These are phyloP conservation scores for Fregata magnificens DNA, from an alignment of 2,113 vertebrate species.

Conservation along the genomic window DNA sequence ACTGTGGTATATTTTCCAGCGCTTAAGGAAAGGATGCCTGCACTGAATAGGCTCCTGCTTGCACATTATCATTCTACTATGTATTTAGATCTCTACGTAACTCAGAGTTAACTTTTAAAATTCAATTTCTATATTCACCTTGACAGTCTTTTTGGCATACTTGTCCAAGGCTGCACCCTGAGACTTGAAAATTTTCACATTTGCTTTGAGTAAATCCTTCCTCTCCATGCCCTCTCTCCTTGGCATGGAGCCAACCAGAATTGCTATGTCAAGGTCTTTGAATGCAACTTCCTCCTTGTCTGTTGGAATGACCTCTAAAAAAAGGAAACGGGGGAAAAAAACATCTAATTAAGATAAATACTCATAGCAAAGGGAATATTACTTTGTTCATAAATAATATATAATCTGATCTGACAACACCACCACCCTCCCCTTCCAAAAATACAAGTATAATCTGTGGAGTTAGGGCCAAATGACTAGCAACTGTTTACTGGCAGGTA, in stretches of 20 bases:
- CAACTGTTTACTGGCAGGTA: not conserved
- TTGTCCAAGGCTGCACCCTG: conserved; percentile 95
- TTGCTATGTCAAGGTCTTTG: conserved; percentile 91
- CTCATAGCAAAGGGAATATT: not conserved
- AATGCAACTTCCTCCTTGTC: conserved; percentile 95
- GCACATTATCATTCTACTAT: not conserved
- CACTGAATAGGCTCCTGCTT: not conserved
- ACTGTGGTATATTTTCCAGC: not conserved
- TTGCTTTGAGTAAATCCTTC: conserved; percentile 96
- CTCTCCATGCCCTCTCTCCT: conserved; percentile 97
- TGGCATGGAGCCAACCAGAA: conserved; percentile 97
- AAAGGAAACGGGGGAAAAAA: not conserved
- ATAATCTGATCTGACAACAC: not conserved
- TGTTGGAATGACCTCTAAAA: conserved; percentile 90
- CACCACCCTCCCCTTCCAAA: not conserved
- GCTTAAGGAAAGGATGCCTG: not conserved
- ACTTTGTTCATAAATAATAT: not conserved
- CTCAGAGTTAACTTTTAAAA: not conserved
- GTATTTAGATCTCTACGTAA: not conserved
- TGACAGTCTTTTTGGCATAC: conserved; percentile 95
- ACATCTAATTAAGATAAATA: not conserved
- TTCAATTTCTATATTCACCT: conserved; percentile 75
- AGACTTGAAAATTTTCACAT: conserved; percentile 95
- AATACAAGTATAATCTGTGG: not conserved
- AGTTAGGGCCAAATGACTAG: too few species aligned